phyloP scores from a whole-genome alignment of 2,888 invertebrate species.

The Drosophila rubida region DNA sequence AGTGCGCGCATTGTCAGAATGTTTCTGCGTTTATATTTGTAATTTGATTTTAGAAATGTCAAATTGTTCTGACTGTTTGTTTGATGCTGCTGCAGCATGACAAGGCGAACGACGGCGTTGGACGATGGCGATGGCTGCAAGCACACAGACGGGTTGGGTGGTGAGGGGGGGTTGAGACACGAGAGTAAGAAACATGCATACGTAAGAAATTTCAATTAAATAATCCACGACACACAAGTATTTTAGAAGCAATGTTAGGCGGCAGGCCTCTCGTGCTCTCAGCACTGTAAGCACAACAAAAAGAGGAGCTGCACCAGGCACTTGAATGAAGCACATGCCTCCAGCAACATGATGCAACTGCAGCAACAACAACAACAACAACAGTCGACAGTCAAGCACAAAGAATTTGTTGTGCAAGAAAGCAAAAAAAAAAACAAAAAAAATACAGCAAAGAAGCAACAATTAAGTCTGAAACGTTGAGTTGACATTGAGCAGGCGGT shows the following conservation, averaged over 20 bases:
- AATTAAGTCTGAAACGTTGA: slow-evolving; percentile 79
- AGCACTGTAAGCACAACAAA: not conserved
- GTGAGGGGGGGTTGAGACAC: too few species aligned
- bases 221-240: slow-evolving; percentile 29
- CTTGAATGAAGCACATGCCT: slow-evolving; percentile 69
- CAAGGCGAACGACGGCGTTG: slow-evolving; percentile 31
- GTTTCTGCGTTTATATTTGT: slow-evolving; percentile 84
- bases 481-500: slow-evolving; percentile 80
- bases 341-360: slow-evolving; percentile 52
- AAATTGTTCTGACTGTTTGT: slow-evolving; percentile 72
- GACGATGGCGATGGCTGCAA: slow-evolving; percentile 49
- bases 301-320: slow-evolving; percentile 16
- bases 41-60: slow-evolving; percentile 84
- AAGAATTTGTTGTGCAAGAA: slow-evolving; percentile 59
- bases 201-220: slow-evolving; percentile 48
- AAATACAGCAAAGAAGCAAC: slow-evolving; percentile 70
- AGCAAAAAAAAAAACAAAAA: slow-evolving; percentile 37
- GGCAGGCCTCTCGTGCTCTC: slow-evolving; percentile 10
- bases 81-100: slow-evolving; percentile 57
- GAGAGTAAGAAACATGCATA: slow-evolving; percentile 15
- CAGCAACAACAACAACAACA: slow-evolving; percentile 12
- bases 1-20: slow-evolving; percentile 64
- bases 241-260: slow-evolving; percentile 42
- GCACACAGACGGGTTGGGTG: slow-evolving; percentile 20
- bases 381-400: slow-evolving; percentile 54